Percentiles rank a stretch among this genome's conserved stretches.
These are phyloP conservation scores for Butorides virescens DNA, from an alignment of 2,113 vertebrate species.

Conservation along the genomic window DNA sequence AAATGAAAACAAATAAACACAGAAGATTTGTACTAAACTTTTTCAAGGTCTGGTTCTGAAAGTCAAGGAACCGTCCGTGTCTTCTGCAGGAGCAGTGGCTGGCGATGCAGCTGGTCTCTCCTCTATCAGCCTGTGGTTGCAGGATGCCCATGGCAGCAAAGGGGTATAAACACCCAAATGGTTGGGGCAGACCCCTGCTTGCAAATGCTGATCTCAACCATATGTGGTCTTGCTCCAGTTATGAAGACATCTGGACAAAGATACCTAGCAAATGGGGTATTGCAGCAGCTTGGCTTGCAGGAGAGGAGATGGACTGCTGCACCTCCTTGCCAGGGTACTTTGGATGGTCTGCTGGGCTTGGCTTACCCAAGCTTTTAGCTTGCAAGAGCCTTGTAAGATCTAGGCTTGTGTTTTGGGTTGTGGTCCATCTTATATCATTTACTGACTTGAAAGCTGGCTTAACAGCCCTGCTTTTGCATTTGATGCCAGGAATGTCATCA, in stretches of 20 bases:
- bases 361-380: neutral
- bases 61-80: neutral
- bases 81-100: neutral
- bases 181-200: neutral
- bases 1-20: constrained; percentile 52
- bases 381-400: neutral
- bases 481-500: neutral
- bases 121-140: accelerated
- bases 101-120: neutral
- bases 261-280: neutral
- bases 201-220: accelerated
- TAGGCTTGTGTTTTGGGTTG: neutral
- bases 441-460: neutral
- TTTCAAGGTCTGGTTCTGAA: neutral
- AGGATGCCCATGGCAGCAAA: neutral
- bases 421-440: neutral
- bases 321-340: neutral
- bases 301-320: neutral
- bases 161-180: neutral
- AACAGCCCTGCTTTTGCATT: neutral
- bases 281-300: neutral
- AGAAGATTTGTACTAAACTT: neutral
- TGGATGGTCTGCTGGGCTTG: neutral
- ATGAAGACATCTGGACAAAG: neutral
- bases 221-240: neutral